Evolutionary conservation across 2,113 vertebrate species (phyloP).

Genomic region (Pandion haliaetus): DNA sequence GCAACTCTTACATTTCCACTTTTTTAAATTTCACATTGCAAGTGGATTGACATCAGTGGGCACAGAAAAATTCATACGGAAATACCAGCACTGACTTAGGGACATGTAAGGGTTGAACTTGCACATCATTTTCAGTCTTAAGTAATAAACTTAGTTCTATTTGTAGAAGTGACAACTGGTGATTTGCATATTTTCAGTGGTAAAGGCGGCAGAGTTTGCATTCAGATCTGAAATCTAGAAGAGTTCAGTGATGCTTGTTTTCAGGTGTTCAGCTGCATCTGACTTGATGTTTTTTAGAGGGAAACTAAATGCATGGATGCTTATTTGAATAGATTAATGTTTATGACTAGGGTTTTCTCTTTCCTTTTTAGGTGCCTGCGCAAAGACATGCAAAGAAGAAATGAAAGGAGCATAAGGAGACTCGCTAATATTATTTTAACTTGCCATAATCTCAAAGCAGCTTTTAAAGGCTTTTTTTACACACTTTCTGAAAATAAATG

Average conservation of each 20-base stretch:
- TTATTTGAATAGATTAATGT: not conserved
- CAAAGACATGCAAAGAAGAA: slow-evolving; percentile 55
- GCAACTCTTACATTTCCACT: not conserved
- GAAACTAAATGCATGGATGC: not conserved
- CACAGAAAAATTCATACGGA: not conserved
- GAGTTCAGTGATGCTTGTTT: not conserved
- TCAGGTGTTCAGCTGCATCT: not conserved
- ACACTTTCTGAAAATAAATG: slow-evolving; percentile 1
- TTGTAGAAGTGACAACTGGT: not conserved
- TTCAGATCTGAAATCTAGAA: not conserved
- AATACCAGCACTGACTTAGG: not conserved
- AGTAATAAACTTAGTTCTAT: not conserved
- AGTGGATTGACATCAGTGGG: not conserved
- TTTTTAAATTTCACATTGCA: not conserved
- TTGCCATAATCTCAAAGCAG: slow-evolving; percentile 34
- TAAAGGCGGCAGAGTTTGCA: not conserved
- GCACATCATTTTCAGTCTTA: not conserved
- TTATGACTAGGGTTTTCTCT: slow-evolving; percentile 39
- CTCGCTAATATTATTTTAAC: not conserved
- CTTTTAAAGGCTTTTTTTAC: slow-evolving; percentile 28
- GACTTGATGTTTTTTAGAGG: not conserved
- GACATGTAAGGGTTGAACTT: not conserved
- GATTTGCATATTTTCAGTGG: not conserved
- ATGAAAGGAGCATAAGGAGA: slow-evolving; percentile 9
- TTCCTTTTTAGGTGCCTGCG: slow-evolving; percentile 63